phyloP scores from a whole-genome alignment of 2,888 invertebrate genomes.

The Andricus quercusramuli region DNA sequence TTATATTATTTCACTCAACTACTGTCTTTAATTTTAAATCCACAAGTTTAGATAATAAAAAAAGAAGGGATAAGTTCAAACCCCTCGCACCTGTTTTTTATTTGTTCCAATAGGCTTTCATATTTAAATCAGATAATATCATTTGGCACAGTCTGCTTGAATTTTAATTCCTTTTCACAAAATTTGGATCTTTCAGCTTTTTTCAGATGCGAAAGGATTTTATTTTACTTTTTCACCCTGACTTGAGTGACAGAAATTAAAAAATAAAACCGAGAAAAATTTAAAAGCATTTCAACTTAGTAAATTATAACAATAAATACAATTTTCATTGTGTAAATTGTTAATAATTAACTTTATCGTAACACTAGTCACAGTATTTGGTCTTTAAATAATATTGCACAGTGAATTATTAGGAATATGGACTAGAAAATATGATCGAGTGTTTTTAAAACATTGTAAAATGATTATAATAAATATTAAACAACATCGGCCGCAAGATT shows the following conservation, averaged over 20 bases:
- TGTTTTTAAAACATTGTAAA: too few species aligned
- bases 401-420: not conserved
- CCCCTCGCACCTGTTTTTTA: not conserved
- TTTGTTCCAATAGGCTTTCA: not conserved
- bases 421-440: slow-evolving; percentile 10
- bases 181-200: not conserved
- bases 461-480: not conserved
- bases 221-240: slow-evolving; percentile 18
- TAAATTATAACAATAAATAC: too few species aligned
- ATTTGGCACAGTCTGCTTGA: not conserved
- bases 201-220: not conserved
- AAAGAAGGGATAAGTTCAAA: not conserved
- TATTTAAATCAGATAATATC: not conserved
- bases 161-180: not conserved
- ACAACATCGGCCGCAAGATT: not conserved
- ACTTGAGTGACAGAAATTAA: not conserved
- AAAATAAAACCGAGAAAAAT: slow-evolving; percentile 19
- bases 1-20: not conserved
- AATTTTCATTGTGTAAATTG: too few species aligned
- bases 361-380: not conserved
- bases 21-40: not conserved
- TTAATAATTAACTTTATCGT: not conserved
- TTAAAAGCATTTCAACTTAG: not conserved
- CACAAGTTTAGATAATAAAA: not conserved
- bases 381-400: slow-evolving; percentile 19